Base-by-base conservation (phyloP, 2,797 vertebrate genomes). In the Erpetoichthys calabaricus region DNA sequence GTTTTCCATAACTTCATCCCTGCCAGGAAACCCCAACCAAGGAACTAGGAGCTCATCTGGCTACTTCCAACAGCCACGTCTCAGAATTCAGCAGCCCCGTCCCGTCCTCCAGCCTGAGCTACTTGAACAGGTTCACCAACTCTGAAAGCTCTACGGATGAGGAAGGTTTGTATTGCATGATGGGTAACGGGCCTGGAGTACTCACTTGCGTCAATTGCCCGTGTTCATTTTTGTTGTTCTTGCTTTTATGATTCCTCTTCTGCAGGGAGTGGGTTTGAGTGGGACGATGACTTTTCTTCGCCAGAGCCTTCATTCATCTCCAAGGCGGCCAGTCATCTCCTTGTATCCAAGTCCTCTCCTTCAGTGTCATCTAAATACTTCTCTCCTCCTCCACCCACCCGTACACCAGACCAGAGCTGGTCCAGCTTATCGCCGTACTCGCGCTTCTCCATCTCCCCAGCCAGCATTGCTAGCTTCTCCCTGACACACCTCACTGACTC, bases 131-230 rank as follows among this genome's bases (percentile, higher is more conserved):
- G 64, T 90, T 92, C 67, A 75, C 88, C 59, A 94, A 93, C 74
- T 97, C 94, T 0, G 96, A 99, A 67, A 98, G 95, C 66, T 98
- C 96, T 59, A 99, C 96, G 0, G 96, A 99, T 8, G 96, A 99
- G 85, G 96, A 99, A 89, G 95, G 95, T 98, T 84, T 65, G 3
- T n/a, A 44, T 51, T 25, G 25, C 25, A 25, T 25, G 2, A 25
- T 25, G 25, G 25, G 25, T 25, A 25, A 25, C 25, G 25, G 25
- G 25, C 25, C 25, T 25, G 2, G 25, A 25, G 25, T 25, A 25
- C 1, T 25, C 25, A 25, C 25, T 25, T 25, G 25, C 25, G 25
- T 25, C 25, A 25, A 25, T 1, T 25, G 25, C 4, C 2, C n/a
- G 47, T 49, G 47, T n/a, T 49, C 47, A 49, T 49, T 49, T 49